Conservation (phyloP, 1,140 invertebrate genomes). For the Rhagoletis zephyria region DNA sequence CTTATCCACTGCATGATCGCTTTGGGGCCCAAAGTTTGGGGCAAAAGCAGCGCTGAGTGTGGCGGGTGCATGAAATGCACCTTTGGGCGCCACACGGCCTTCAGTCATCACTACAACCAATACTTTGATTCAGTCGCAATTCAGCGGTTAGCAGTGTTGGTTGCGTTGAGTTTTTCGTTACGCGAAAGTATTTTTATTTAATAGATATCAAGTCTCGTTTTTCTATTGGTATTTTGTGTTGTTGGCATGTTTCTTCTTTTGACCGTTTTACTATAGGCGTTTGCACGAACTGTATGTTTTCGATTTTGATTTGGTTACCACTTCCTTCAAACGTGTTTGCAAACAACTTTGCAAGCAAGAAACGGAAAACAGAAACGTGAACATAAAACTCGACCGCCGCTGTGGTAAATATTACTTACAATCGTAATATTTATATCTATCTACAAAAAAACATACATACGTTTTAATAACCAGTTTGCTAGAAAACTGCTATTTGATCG, state of each 20-base stretch:
- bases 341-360: background rate
- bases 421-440: background rate
- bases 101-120: background rate
- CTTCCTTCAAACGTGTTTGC: background rate
- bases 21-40: background rate
- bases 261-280: too few relatives aligned
- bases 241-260: too few relatives aligned
- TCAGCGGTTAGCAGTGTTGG: too few relatives aligned
- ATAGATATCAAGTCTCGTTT: too few relatives aligned
- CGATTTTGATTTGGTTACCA: too few relatives aligned
- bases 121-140: background rate
- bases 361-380: background rate
- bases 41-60: background rate
- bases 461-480: background rate
- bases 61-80: background rate
- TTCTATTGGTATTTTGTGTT: too few relatives aligned
- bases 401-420: background rate
- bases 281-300: too few relatives aligned
- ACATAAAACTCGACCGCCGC: background rate
- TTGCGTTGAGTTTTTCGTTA: background rate
- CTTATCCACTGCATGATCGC: background rate
- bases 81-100: background rate
- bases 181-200: background rate
- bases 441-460: background rate
- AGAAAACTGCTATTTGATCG: constrained; percentile 5